Base-by-base conservation (phyloP, 1,140 invertebrate species). In the Conus ventricosus region DNA sequence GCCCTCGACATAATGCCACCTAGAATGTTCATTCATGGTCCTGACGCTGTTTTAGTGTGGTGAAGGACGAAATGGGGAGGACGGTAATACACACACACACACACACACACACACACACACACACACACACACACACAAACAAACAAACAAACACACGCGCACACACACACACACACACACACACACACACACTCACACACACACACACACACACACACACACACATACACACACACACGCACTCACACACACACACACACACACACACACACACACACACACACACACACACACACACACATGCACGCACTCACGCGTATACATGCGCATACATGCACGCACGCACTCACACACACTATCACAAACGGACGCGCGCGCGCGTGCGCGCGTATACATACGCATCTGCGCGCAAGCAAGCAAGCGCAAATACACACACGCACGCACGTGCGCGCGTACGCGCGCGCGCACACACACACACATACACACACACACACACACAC, bases 201-300 rank as follows among this genome's bases (percentile, higher is more conserved):
- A 75, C 55, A 67, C 63, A 85, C 84, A 67, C 63, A 39, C 84
- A 75, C 60, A 51, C 84, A 53, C 63, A 75, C 60, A 75, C 84
- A 51, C 83, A 84, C 83, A 84, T 51, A 54, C 80, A 84, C 27
- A 55, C 55, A 83, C 3, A 15, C 55, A 55, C 83, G 57, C 55
- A 84, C 60, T 7, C 55, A 84, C 60, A 84, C 83, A 60, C 60
- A 39, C 23, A n/a, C 67, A 8, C 67, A 5, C 60, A 8, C 8
- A 23, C 25, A 51, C 25, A 23, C 60, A 4, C 67, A 10, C 60
- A 85, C 27, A 20, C 27, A 67, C 83, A 84, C 23, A 63, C 55
- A 7, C 53, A 67, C 27, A 17, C 60, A 85, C 60, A 20, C 25
- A 13, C 63, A 23, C 84, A 75, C 55, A 67, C 63, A 85, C 84